phyloP scores from a whole-genome alignment of 2,113 vertebrate species.

The Melospiza melodia region DNA sequence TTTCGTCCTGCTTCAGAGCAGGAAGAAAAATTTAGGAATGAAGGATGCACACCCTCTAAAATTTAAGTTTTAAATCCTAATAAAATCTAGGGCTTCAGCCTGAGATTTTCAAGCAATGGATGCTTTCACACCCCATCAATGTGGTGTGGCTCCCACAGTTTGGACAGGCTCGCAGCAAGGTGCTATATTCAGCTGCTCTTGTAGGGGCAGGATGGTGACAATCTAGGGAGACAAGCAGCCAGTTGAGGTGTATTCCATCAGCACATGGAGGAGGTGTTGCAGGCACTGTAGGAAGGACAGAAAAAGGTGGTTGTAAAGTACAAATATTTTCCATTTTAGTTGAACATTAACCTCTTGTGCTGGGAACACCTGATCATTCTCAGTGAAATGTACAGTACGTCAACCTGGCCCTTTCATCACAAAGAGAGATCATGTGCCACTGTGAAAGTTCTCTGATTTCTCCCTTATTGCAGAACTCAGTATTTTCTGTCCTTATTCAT shows the following conservation, averaged over 20 bases:
- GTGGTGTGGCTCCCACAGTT: rapidly evolving
- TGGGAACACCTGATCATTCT: background rate
- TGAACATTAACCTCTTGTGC: background rate
- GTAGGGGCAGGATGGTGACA: background rate
- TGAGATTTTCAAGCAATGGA: background rate
- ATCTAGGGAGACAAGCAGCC: background rate
- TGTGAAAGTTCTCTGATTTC: background rate
- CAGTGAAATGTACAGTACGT: background rate
- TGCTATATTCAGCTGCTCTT: background rate
- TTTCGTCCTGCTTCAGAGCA: background rate
- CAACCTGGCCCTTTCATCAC: background rate
- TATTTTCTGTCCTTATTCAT: background rate
- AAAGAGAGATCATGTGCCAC: background rate
- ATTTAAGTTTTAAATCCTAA: background rate
- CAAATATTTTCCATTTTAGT: background rate
- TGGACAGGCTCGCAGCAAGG: background rate
- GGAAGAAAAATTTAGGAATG: background rate
- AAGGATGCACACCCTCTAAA: background rate
- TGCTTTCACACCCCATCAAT: background rate
- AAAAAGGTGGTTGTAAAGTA: background rate
- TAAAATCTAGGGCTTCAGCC: background rate
- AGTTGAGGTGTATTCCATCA: background rate
- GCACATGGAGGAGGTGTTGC: background rate
- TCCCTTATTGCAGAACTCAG: background rate
- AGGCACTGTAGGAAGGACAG: background rate